A percentile compares a stretch with the other conserved stretches of the same genome.
Evolutionary conservation across 2,113 vertebrate species (phyloP).

Genomic region (Gymnobelideus leadbeateri): DNA sequence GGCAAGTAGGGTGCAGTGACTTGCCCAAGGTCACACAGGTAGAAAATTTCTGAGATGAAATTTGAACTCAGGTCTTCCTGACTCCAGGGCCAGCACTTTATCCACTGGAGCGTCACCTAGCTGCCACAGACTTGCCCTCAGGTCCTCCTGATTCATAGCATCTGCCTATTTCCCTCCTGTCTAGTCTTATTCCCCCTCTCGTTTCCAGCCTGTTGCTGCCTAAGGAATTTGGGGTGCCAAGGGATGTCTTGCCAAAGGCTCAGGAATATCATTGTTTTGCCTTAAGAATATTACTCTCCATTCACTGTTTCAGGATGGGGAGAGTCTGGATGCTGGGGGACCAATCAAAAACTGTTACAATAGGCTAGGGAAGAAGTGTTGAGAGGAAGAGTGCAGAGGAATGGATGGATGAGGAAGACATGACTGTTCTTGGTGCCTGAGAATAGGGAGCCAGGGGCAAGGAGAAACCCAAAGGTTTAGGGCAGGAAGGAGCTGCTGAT

Average conservation of each 20-base stretch:
- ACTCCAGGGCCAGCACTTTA: not conserved
- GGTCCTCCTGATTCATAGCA: not conserved
- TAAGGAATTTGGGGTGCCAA: not conserved
- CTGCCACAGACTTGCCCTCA: not conserved
- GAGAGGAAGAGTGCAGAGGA: not conserved
- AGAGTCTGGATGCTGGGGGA: not conserved
- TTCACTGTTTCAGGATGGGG: not conserved
- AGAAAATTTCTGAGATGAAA: not conserved
- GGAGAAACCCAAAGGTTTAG: not conserved
- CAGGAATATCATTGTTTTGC: not conserved
- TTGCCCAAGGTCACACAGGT: not conserved
- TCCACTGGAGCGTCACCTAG: not conserved
- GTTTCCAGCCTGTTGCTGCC: not conserved
- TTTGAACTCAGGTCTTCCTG: not conserved
- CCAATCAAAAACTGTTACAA: not conserved
- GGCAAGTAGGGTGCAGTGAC: not conserved
- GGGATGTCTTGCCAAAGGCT: not conserved
- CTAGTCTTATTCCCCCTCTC: not conserved
- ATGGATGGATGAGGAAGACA: not conserved
- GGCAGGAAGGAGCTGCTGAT: not conserved
- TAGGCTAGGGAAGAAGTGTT: not conserved
- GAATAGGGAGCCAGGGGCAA: not conserved
- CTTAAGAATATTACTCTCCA: not conserved
- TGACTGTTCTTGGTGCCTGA: not conserved
- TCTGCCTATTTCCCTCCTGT: not conserved